These are phyloP conservation scores for Melieria crassipennis DNA, from an alignment of 2,888 invertebrate genomes.

Conservation along the genomic window DNA sequence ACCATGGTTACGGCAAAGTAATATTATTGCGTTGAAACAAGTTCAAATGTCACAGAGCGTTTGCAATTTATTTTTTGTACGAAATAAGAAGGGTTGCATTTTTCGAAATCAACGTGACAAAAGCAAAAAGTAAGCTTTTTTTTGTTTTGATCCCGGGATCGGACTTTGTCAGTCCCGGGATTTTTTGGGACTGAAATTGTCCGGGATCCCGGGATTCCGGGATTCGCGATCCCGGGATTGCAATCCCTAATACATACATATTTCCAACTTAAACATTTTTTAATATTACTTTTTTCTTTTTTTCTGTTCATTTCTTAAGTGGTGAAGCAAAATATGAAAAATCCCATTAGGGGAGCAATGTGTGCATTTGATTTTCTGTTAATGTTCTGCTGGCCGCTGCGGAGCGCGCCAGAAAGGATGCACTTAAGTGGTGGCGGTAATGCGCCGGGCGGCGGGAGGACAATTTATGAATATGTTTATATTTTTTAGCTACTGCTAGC, in stretches of 20 bases:
- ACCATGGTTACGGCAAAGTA: too few relatives aligned
- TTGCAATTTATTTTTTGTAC: too few relatives aligned
- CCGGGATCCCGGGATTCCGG: too few relatives aligned
- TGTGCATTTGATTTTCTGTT: constrained; percentile 23
- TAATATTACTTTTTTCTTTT: constrained; percentile 19
- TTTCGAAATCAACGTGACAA: too few relatives aligned
- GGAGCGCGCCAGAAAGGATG: not conserved
- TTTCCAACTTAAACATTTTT: constrained; percentile 25
- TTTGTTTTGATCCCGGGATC: too few relatives aligned
- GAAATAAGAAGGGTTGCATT: too few relatives aligned
- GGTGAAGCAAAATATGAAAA: constrained; percentile 29
- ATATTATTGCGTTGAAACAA: too few relatives aligned
- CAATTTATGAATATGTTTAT: constrained; percentile 33
- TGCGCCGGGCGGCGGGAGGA: not conserved
- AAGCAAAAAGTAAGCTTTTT: too few relatives aligned
- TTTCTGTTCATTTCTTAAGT: constrained; percentile 28
- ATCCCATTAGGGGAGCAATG: constrained; percentile 19
- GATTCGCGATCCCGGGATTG: too few relatives aligned
- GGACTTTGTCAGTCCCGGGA: too few relatives aligned
- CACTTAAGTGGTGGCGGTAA: not conserved
- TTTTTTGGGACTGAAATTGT: too few relatives aligned
- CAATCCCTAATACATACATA: not conserved
- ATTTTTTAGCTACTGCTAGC: constrained; percentile 11
- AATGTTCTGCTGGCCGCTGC: constrained; percentile 23
- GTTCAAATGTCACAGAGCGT: too few relatives aligned